Evolutionary conservation across 2,113 vertebrate species (phyloP), one percentile per base, ranked within the genome.

Genomic region (Macrotis lagotis): DNA sequence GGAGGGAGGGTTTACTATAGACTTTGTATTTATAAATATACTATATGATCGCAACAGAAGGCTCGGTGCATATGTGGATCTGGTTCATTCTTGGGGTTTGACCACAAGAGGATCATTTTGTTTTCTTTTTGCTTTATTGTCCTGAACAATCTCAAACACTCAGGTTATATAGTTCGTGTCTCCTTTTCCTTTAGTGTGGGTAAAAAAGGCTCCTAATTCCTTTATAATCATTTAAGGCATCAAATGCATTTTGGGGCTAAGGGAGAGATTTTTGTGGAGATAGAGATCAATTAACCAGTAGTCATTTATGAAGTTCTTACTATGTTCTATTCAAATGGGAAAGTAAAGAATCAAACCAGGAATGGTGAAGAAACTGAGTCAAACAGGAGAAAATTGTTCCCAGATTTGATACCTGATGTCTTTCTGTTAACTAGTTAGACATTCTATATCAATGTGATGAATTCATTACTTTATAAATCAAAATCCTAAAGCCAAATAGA

Each of bases 391-490:
- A 93, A 22, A 1, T 93, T 95, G 66, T 25, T 52, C n/a, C 14
- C 7, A 66, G 11, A 90, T 26, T 47, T 51, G 31, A 48, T 31
- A 37, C n/a, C 66, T 53, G 12, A 47, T 6, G 47, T 2, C 66
- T 94, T 88, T 48, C 26, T 51, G 26, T 22, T 24, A 31, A 92
- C 24, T 25, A n/a, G 2, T 52, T 89, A 51, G 24, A 8, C 5
- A 25, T 83, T 91, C 88, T 52, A n/a, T 93, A 92, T 91, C 3
- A 94, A 92, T 51, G 49, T 25, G 9, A 52, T 89, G 89, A 96
- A 52, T 44, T 8, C n/a, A 83, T 44, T 93, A 52, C 8, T 90
- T 93, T 50, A 48, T 59, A 26, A 94, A 66, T 52, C 31, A 91
- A 9, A 90, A 14, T 90, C 93, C 25, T 0, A 53, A 48, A 22